Evolutionary conservation across 2,113 vertebrate genomes (phyloP), one percentile per base, ranked within the genome.

Genomic region (Ailuropoda melanoleuca): DNA sequence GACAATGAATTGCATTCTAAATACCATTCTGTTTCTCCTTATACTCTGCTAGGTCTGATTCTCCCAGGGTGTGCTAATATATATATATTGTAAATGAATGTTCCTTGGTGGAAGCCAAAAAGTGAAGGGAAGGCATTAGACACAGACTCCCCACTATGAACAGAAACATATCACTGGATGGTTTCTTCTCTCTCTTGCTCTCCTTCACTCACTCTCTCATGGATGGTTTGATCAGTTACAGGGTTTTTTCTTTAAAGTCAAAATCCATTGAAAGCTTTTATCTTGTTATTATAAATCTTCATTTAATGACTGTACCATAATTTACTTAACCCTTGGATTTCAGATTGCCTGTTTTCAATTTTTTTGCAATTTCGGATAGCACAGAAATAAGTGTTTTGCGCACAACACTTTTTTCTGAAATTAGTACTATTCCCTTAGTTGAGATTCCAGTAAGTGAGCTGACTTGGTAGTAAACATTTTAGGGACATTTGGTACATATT

Each of bases 141-240:
- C 37, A 50, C 26, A 77, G 43, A 24, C 3, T 24, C 72, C 56
- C 24, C 23, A 37, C 17, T 10, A 23, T 12, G 31, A 31, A 58
- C 19, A 72, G 4, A 46, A 34, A 39, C 13, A 3, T 17, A 6
- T n/a, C 43, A 4, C 37, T 34, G 4, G 11, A 18, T 50, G 21
- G 6, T 15, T 4, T 24, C 39, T 62, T 10, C 2, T 4, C 6
- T 26, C 14, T 17, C 13, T 6, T 19, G 5, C 21, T 29, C 31
- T 70, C 12, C 1, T 15, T n/a, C n/a, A 53, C 43, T 75, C 26
- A 31, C 11, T 46, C 8, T 53, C 8, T 80, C 34, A 12, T 31
- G 4, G 8, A 1, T 39, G 43, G 1, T 11, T 39, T 56, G 4
- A 7, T 66, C 23, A 29, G 58, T 91, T 46, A 58, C 0, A 55